Evolutionary conservation across 2,113 vertebrate species (phyloP).

Genomic region (Pseudopipra pipra): DNA sequence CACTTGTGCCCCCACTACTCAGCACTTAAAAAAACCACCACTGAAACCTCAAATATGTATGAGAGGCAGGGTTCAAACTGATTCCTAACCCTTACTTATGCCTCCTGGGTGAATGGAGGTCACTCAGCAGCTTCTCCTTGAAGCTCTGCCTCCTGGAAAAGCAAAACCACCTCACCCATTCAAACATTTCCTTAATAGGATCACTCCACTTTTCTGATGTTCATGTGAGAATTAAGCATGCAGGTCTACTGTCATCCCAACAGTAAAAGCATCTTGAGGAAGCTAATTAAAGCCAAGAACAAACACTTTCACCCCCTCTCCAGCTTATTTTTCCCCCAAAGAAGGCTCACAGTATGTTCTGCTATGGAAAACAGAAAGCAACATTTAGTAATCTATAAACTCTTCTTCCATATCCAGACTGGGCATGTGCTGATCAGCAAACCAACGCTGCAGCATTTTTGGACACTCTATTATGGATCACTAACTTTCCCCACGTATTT

Average conservation of each 20-base stretch:
- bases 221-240: constrained; percentile 40
- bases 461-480: not conserved
- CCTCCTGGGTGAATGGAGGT: not conserved
- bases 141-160: not conserved
- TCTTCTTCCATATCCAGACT: not conserved
- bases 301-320: constrained; percentile 59
- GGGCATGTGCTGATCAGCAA: constrained; percentile 3
- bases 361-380: constrained; percentile 24
- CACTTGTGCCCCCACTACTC: not conserved
- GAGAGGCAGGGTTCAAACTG: not conserved
- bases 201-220: not conserved
- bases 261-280: constrained; percentile 31
- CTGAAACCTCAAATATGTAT: not conserved
- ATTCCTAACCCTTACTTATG: not conserved
- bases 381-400: constrained; percentile 13
- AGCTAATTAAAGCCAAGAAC: constrained; percentile 61
- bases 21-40: not conserved
- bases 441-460: not conserved
- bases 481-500: not conserved
- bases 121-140: not conserved
- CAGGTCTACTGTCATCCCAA: constrained; percentile 39
- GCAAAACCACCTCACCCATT: not conserved
- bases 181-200: not conserved
- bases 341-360: constrained; percentile 41
- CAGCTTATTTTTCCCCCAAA: constrained; percentile 48